phyloP scores from a whole-genome alignment of 2,797 vertebrate species.

The Onychomys arenicola region DNA sequence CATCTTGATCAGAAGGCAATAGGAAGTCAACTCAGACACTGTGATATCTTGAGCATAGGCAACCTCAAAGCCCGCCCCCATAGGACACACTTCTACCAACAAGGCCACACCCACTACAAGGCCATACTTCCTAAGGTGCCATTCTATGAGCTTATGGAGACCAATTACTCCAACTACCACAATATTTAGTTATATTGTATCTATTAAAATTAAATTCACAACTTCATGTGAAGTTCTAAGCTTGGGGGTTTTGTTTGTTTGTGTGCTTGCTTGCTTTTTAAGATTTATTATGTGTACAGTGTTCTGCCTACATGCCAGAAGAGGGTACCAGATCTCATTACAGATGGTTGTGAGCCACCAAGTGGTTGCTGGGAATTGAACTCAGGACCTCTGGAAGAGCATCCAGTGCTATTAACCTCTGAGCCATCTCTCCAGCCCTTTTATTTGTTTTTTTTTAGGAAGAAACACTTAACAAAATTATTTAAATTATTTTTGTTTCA shows the following conservation, averaged over 20 bases:
- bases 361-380: neutral
- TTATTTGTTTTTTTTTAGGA: neutral
- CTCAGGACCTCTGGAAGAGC: neutral
- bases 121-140: neutral
- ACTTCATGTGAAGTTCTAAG: neutral
- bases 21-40: neutral
- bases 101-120: neutral
- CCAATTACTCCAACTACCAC: neutral
- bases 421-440: neutral
- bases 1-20: neutral
- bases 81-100: neutral
- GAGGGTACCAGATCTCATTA: neutral
- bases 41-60: neutral
- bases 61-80: neutral
- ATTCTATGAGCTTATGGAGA: neutral
- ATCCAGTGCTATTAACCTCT: neutral
- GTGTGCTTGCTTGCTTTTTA: neutral
- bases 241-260: neutral
- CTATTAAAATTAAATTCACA: neutral
- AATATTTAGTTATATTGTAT: neutral
- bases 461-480: neutral
- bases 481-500: constrained; percentile 12
- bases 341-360: neutral
- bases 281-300: neutral
- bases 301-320: neutral